Evolutionary conservation across 2,888 invertebrate species (phyloP), one percentile per base, ranked within the genome.

Genomic region (Geotrupes spiniger): DNA sequence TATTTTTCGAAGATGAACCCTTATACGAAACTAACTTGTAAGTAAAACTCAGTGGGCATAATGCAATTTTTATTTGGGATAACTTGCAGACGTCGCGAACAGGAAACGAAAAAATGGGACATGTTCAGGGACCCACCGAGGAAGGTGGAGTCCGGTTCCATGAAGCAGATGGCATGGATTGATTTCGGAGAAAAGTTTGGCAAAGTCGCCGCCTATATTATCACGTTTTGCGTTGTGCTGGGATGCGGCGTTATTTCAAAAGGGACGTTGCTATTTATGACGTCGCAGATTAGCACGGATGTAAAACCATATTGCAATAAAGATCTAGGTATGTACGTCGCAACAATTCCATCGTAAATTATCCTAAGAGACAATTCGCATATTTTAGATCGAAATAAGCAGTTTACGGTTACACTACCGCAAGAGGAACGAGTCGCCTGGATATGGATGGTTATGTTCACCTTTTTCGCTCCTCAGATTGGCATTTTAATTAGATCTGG

Each of bases 401-500:
- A 83, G 64, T 84, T 83, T 59, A 72, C 79, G 51, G 82, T 83
- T 1, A 70, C 74, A 4, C 71, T 85, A 15, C 76, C 86, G 0
- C 74, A 80, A 51, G 78, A 80, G 59, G 87, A 87, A 63, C 78
- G 83, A 54, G 75, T 85, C 45, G 76, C 82, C 33, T 92, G 91
- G 91, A 81, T 88, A 9, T 92, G 91, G 90, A 81, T 85, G 38
- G 69, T 90, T 17, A 74, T 90, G 31, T 82, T 89, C 59, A 82
- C 85, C 15, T 90, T 89, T 65, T 75, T 83, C 29, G 74, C 85
- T 14, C 92, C 93, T 0, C 92, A 94, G 74, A 49, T 85, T 1
- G 83, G 88, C 9, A 81, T 83, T 5, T 82, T 91, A 60, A 68
- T 91, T 3, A 78, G 87, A 61, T 81, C 88, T 9, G 63, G 81